Conservation (phyloP, 2,888 invertebrate genomes). For the Hydraecia micacea region DNA sequence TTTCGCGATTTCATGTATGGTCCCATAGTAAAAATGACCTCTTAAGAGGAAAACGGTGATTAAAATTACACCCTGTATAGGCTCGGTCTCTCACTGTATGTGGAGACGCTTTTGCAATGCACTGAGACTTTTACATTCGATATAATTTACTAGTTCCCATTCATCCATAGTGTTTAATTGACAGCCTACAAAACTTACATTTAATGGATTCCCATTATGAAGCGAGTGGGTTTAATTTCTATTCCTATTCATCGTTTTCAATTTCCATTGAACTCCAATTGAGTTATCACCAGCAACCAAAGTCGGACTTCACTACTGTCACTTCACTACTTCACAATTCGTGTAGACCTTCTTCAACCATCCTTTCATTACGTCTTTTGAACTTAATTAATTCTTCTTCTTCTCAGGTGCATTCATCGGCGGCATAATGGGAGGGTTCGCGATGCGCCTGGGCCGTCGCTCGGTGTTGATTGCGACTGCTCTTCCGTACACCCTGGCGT, state of each 20-base stretch:
- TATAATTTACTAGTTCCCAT: background rate
- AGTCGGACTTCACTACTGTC: background rate
- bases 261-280: background rate
- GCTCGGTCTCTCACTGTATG: no score
- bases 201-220: background rate
- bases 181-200: background rate
- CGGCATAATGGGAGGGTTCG: slow-evolving; percentile 94
- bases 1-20: no score
- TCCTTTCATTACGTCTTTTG: background rate
- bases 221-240: background rate
- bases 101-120: background rate
- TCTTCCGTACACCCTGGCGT: slow-evolving; percentile 93
- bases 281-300: background rate
- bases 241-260: background rate
- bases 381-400: background rate
- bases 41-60: no score
- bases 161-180: background rate
- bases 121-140: background rate
- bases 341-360: background rate
- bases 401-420: slow-evolving; percentile 94
- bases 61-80: no score
- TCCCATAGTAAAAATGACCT: no score
- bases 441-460: slow-evolving; percentile 93
- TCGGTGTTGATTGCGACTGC: slow-evolving; percentile 92
- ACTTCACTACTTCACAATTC: no score